These are phyloP conservation scores for Rhagoletis pomonella DNA, from an alignment of 1,140 invertebrate genomes.

Conservation along the genomic window DNA sequence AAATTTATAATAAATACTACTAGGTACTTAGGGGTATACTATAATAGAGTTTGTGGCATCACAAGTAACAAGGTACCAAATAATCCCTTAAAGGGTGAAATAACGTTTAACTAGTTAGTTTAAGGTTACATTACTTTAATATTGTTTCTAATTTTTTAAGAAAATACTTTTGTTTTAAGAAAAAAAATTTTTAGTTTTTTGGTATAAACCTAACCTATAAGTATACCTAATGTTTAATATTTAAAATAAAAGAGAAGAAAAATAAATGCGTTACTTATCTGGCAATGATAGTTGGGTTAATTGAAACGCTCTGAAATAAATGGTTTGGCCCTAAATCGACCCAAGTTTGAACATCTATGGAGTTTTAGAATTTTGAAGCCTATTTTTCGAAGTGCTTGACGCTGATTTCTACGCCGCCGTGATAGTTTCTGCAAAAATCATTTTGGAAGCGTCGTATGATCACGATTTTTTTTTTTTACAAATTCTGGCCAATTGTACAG, in stretches of 20 bases:
- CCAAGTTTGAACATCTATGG: too few relatives aligned
- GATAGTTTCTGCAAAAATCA: too few relatives aligned
- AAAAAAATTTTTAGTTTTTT: not conserved
- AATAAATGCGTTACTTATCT: not conserved
- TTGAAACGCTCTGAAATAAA: too few relatives aligned
- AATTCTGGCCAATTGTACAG: too few relatives aligned
- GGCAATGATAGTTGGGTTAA: too few relatives aligned
- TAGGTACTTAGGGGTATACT: not conserved
- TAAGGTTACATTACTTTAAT: conserved; percentile 1
- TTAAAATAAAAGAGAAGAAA: conserved; percentile 8
- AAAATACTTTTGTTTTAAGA: not conserved
- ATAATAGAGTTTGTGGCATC: not conserved
- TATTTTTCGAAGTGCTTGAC: too few relatives aligned
- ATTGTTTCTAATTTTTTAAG: not conserved
- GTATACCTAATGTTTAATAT: not conserved
- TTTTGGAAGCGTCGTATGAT: too few relatives aligned
- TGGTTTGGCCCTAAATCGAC: too few relatives aligned
- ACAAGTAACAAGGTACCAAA: conserved; percentile 5
- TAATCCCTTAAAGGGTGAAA: conserved; percentile 39
- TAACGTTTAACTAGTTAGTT: not conserved
- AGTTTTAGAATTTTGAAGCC: too few relatives aligned
- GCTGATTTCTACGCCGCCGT: too few relatives aligned
- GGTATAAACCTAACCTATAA: not conserved
- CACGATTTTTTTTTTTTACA: too few relatives aligned
- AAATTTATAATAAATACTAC: conserved; percentile 23